These are phyloP conservation scores for Mus caroli DNA, from an alignment of 2,797 vertebrate genomes.

Conservation along the genomic window DNA sequence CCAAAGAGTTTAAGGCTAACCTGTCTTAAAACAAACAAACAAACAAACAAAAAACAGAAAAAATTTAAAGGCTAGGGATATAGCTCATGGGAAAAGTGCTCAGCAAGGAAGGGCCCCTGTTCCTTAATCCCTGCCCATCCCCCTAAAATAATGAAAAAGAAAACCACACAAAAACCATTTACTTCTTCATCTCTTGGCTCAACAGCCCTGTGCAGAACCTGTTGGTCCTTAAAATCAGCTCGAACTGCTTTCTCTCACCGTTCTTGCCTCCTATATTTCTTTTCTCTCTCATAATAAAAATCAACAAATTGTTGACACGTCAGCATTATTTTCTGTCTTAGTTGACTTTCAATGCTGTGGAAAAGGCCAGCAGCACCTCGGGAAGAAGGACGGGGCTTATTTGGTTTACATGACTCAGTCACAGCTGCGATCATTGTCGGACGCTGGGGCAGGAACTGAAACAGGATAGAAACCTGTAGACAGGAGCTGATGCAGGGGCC, in stretches of 20 bases:
- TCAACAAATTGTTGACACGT: neutral
- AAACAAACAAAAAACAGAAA: neutral
- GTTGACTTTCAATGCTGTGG: neutral
- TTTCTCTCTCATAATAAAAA: neutral
- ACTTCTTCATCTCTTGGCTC: neutral
- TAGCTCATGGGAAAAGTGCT: neutral
- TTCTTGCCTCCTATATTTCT: conserved; percentile 8
- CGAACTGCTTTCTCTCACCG: neutral
- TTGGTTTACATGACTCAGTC: no score
- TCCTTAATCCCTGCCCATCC: neutral
- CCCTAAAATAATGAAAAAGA: neutral
- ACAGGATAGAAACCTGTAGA: no score
- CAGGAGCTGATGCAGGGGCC: neutral
- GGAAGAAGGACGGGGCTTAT: neutral
- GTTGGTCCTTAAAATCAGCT: neutral
- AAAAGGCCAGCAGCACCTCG: neutral
- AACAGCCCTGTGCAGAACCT: neutral
- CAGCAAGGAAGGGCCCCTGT: neutral
- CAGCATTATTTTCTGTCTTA: neutral
- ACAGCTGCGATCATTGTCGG: neutral
- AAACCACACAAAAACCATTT: neutral
- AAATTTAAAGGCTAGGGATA: neutral
- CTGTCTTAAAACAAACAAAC: neutral
- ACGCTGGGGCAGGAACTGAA: neutral
- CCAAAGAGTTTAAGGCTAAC: neutral